Evolutionary conservation across 1,140 invertebrate genomes (phyloP), one percentile per base, ranked within the genome.

Genomic region (Drosophila suzukii): DNA sequence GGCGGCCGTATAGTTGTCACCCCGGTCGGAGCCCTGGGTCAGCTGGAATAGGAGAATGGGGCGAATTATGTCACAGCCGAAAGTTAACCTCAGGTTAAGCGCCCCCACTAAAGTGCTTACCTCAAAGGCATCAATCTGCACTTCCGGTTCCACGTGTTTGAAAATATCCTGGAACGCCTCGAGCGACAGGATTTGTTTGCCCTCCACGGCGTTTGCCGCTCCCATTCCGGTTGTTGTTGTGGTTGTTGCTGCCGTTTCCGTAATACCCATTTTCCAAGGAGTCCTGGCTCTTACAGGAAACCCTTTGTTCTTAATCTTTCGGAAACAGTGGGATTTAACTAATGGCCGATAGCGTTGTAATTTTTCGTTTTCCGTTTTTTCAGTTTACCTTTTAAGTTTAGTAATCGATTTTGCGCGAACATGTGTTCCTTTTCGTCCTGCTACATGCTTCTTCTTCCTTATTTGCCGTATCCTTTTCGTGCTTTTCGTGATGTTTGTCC

Each of bases 1-100:
- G 93, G 95, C 95, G 10, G 95, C 95, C 0, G 95, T 96, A 75
- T 96, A 96, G 85, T 96, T 96, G 71, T 96, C 95, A 6, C 95
- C 95, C 39, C 95, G 93, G 59, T 95, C 95, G 0, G 95, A 95
- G 6, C 95, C 95, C 7, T 93, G 94, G n/a, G 94, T 94, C 65
- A 95, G 93, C 93, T 95, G 84, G 13, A 93, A 58, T 20, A 38
- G 10, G 6, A 47, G 39, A 56, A 39, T 34, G 54, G 44, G 34
- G 24, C 8, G 6, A 6, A n/a, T 36, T 47, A 70, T 57, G 34
- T 71, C 67, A 71, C 41, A 50, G 46, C 27, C 27, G 12, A 54
- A 58, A 17, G 13, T 32, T 11, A 2, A 1, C 0, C n/a, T 27
- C 27, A 27, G 27, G 27, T 27, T 27, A 27, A 5, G 1, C 27